Base-by-base conservation (phyloP, 1,140 invertebrate species). In the Spodoptera litura region DNA sequence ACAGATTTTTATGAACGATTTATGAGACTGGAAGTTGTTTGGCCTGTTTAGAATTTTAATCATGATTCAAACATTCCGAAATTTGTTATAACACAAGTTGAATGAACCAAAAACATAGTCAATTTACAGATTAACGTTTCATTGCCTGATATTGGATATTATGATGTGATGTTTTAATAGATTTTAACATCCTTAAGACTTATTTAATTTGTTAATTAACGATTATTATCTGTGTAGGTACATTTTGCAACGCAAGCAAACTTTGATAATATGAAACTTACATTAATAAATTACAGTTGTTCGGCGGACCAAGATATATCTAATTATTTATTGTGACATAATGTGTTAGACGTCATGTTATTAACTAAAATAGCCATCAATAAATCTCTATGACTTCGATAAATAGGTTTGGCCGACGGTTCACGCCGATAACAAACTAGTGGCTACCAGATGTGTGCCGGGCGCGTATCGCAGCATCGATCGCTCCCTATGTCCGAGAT, bases 1-100 rank as follows among this genome's bases (percentile, higher is more conserved):
- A 90, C 87, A 88, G 91, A 93, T 91, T 91, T 90, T 86, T 84
- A 79, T 81, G 83, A 82, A 84, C 78, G 86, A 88, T 88, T 91
- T 89, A 89, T 85, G 87, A 82, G 80, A 76, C 78, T 59, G 76
- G 74, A 59, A 64, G 64, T 62, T 10, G 70, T 78, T 82, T 76
- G 52, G 71, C 56, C 68, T 80, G 66, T 80, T 82, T 80, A 66
- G 72, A 76, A 78, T 79, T 73, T 77, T 81, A 79, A 84, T 81
- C 75, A 68, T 77, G 70, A 81, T 78, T 81, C 56, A 53, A 78
- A 77, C 72, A 38, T 81, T 81, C 38, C 25, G 55, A 64, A 72
- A 73, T 75, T 76, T 80, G 72, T 61, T 71, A 70, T 76, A 77
- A 53, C 20, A 53, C 11, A 25, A 27, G 56, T 71, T 61, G 62